Conservation (phyloP, 2,888 invertebrate species). For the Pristionchus maxplancki region DNA sequence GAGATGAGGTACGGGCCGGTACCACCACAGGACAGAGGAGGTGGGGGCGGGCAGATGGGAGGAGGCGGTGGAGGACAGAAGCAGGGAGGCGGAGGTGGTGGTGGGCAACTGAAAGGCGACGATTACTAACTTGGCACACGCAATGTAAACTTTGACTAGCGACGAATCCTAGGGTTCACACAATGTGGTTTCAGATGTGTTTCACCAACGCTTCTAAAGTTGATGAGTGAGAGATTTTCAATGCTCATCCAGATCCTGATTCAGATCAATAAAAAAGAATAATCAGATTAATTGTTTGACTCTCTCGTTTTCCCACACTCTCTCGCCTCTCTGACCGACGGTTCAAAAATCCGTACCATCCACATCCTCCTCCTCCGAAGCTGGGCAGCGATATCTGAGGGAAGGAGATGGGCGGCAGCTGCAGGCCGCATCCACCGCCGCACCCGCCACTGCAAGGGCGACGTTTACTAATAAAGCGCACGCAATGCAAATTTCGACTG, state of each 20-base stretch:
- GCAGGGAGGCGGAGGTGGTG: not conserved
- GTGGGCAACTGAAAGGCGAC: not conserved
- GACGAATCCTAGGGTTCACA: not conserved
- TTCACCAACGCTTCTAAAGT: not conserved
- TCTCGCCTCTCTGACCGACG: not conserved
- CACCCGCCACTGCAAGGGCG: not conserved
- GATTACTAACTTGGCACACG: not conserved
- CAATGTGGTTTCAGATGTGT: not conserved
- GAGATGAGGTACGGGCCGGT: slow-evolving; percentile 5
- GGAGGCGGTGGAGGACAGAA: not conserved
- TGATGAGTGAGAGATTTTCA: not conserved
- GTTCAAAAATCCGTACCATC: not conserved
- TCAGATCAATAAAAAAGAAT: not conserved
- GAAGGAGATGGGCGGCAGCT: not conserved
- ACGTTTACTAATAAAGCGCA: not conserved
- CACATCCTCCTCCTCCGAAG: slow-evolving; percentile 10
- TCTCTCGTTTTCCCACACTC: not conserved
- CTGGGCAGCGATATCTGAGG: not conserved
- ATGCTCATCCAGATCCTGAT: not conserved
- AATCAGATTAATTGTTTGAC: not conserved
- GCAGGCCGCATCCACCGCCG: not conserved
- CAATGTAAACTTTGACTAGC: not conserved
- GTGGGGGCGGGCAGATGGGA: not conserved
- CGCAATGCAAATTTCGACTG: not conserved
- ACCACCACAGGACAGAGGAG: not conserved